Evolutionary conservation across 2,888 invertebrate genomes (phyloP).

Genomic region (Oeneis ivallda): DNA sequence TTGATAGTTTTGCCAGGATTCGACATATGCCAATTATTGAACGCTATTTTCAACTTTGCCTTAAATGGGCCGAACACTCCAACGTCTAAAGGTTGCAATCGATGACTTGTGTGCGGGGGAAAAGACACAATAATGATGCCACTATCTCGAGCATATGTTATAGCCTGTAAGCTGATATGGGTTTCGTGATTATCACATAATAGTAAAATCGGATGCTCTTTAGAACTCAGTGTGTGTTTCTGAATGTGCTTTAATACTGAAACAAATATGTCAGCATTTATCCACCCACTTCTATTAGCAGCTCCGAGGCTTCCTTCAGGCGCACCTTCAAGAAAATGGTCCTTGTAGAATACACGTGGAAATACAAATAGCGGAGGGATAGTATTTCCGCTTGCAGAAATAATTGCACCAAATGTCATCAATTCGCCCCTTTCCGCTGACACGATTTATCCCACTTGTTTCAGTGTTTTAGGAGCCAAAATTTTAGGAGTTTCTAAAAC

Average conservation of each 20-base stretch:
- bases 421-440: no score
- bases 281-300: not conserved
- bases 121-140: not conserved
- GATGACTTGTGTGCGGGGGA: not conserved
- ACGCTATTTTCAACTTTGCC: not conserved
- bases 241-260: not conserved
- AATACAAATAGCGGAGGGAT: no score
- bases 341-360: no score
- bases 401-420: no score
- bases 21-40: not conserved
- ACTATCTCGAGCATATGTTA: not conserved
- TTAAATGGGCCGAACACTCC: not conserved
- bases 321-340: no score
- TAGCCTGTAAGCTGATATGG: not conserved
- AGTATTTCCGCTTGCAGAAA: no score
- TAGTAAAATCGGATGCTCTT: not conserved
- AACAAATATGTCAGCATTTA: not conserved
- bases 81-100: not conserved
- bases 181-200: not conserved
- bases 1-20: not conserved
- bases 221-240: not conserved
- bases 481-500: no score
- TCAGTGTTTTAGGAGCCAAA: no score
- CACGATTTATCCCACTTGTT: no score
- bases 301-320: no score